Conservation (phyloP, 2,797 vertebrate species). For the Rhincodon typus region DNA sequence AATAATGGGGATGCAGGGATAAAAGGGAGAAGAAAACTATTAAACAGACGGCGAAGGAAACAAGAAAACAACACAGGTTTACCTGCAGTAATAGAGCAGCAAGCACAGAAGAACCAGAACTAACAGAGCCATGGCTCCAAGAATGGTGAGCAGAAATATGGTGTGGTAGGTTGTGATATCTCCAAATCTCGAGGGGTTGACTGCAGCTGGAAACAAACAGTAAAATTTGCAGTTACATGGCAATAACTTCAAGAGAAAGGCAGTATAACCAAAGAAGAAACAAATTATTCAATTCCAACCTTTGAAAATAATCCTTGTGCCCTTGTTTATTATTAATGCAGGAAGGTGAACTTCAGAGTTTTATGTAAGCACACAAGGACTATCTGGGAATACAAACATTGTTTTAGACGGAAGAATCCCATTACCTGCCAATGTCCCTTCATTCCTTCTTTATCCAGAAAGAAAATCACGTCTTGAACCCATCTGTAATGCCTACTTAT, state of each 20-base stretch:
- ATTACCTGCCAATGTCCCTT: not conserved
- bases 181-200: conserved; percentile 69
- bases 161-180: conserved; percentile 94
- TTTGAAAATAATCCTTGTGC: not conserved
- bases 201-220: conserved; percentile 53
- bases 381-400: not conserved
- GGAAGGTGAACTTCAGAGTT: not conserved
- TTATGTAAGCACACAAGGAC: not conserved
- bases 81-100: conserved; percentile 97
- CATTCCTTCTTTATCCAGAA: not conserved
- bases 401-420: not conserved
- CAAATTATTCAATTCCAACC: not conserved
- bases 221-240: not conserved
- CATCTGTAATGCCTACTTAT: not conserved
- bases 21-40: conserved; percentile 39
- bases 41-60: not conserved
- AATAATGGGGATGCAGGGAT: not conserved
- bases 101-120: conserved; percentile 88
- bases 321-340: not conserved
- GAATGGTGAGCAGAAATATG: conserved; percentile 89
- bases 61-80: conserved; percentile 44
- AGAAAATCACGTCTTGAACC: not conserved
- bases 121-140: conserved; percentile 82
- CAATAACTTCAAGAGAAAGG: not conserved
- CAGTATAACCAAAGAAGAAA: not conserved